Percentiles rank a stretch among this genome's conserved stretches.
phyloP scores from a whole-genome alignment of 2,113 vertebrate species.

The Sphaerodactylus townsendi region DNA sequence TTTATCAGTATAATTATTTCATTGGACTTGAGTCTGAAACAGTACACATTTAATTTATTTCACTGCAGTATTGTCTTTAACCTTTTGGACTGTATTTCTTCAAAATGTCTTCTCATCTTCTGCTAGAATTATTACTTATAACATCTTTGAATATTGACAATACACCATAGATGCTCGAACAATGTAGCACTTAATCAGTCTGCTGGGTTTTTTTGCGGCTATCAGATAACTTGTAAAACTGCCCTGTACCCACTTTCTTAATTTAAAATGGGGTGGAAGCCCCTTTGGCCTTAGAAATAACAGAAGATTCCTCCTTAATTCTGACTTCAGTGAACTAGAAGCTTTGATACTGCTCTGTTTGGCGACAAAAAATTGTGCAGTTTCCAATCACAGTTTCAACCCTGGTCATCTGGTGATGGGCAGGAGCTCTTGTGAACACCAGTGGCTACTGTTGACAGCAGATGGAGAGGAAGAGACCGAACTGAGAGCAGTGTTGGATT shows the following conservation, averaged over 20 bases:
- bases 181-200: neutral
- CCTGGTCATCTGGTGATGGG: neutral
- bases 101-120: neutral
- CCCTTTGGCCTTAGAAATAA: neutral
- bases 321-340: neutral
- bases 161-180: neutral
- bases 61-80: neutral
- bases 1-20: neutral
- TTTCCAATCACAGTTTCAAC: neutral
- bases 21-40: neutral
- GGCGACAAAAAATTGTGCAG: neutral
- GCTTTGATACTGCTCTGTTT: neutral
- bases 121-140: conserved; percentile 1
- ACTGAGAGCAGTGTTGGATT: too few relatives aligned
- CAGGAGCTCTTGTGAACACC: neutral
- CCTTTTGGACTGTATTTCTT: neutral
- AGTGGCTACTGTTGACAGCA: too few relatives aligned
- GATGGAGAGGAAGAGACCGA: too few relatives aligned
- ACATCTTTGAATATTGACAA: conserved; percentile 1
- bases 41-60: neutral
- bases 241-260: neutral
- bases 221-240: neutral
- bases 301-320: neutral
- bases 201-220: too few relatives aligned
- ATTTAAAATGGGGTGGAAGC: neutral